These are phyloP conservation scores for Selene dorsalis DNA, from an alignment of 2,797 vertebrate genomes.

Conservation along the genomic window DNA sequence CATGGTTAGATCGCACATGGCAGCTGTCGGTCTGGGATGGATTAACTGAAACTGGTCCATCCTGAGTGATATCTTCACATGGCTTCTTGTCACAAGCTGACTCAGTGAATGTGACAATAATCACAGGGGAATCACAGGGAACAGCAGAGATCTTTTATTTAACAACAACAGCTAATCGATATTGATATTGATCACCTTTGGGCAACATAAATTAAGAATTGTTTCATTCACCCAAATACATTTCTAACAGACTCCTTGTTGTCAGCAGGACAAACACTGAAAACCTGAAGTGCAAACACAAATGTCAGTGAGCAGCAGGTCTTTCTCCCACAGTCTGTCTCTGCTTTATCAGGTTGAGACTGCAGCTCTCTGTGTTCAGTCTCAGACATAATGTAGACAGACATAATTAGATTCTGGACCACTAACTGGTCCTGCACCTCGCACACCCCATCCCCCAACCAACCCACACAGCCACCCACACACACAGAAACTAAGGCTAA, in stretches of 20 bases:
- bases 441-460: conserved; percentile 25
- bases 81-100: no score
- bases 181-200: no score
- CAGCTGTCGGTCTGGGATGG: neutral
- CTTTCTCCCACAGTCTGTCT: neutral
- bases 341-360: conserved; percentile 5
- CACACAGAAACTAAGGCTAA: conserved; percentile 38
- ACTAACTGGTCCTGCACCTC: conserved; percentile 60
- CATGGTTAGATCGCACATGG: neutral
- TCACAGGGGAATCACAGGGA: no score
- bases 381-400: conserved; percentile 50
- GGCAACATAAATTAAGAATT: no score
- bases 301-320: conserved; percentile 1
- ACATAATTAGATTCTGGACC: conserved; percentile 72
- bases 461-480: neutral
- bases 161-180: no score
- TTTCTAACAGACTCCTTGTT: neutral
- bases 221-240: neutral
- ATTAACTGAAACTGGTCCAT: no score
- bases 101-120: no score
- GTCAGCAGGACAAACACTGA: neutral
- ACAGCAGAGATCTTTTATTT: no score
- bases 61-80: no score
- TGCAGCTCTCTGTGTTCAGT: conserved; percentile 27
- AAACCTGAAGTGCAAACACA: neutral